These are phyloP conservation scores for Oxyruncus cristatus DNA, from an alignment of 2,113 vertebrate genomes.

Conservation along the genomic window DNA sequence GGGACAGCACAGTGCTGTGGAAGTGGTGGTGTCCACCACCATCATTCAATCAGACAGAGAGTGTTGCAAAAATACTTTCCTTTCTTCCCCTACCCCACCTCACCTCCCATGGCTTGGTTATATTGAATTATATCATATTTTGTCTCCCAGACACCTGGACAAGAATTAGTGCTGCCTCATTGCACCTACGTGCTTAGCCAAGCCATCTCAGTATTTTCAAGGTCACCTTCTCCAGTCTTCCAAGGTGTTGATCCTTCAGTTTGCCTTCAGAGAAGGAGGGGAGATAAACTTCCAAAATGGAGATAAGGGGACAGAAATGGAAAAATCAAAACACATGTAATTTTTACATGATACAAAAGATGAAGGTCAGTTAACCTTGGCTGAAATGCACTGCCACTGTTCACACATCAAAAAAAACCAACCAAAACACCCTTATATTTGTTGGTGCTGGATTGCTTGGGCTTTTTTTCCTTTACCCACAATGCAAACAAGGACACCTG, in stretches of 20 bases:
- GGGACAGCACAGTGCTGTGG: background rate
- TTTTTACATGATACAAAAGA: background rate
- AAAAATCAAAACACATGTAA: background rate
- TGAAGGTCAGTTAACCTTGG: background rate
- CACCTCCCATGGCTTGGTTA: background rate
- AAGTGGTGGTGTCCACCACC: background rate
- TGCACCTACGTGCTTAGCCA: conserved; percentile 7
- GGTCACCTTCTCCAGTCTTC: background rate
- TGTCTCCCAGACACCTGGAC: conserved; percentile 13
- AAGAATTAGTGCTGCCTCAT: conserved; percentile 32
- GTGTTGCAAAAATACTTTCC: background rate
- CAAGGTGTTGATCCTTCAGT: background rate
- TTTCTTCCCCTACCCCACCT: background rate
- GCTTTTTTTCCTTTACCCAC: background rate
- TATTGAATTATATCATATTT: background rate
- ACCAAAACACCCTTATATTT: background rate
- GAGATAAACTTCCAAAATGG: background rate
- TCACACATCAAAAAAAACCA: background rate
- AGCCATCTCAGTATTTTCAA: conserved; percentile 33
- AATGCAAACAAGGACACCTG: background rate
- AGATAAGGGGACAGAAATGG: background rate
- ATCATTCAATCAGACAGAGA: background rate
- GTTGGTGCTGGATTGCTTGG: background rate
- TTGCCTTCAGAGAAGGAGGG: background rate
- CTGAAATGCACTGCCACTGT: background rate